Evolutionary conservation across 1,140 invertebrate genomes (phyloP).

Genomic region (Stegodyphus mimosarum): DNA sequence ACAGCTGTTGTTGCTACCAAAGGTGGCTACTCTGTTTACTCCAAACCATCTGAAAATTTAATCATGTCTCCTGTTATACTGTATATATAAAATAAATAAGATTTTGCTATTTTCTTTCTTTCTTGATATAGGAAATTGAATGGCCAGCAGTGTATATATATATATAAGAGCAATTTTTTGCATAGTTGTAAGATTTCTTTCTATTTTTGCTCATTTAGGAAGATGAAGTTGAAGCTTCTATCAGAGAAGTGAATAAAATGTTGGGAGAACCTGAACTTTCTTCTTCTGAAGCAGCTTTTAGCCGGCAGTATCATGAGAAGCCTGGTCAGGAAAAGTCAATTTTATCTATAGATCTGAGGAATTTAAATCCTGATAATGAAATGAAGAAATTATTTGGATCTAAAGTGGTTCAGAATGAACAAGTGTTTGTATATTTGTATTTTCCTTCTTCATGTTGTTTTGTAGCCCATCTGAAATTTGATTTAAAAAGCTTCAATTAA

Average conservation of each 20-base stretch:
- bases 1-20: too few species aligned
- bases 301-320: conserved; percentile 7
- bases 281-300: conserved; percentile 16
- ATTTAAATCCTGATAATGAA: conserved; percentile 87
- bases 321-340: conserved; percentile 68
- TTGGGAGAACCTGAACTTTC: conserved; percentile 72
- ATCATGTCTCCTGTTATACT: too few species aligned
- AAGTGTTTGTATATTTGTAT: conserved; percentile 68
- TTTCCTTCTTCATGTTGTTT: too few species aligned
- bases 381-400: conserved; percentile 86
- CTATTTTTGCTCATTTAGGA: conserved; percentile 66
- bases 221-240: conserved; percentile 80
- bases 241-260: conserved; percentile 79
- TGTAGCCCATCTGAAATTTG: too few species aligned
- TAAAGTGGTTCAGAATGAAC: conserved; percentile 78
- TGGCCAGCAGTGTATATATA: conserved; percentile 74
- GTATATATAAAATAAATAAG: too few species aligned
- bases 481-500: too few species aligned
- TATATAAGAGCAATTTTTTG: conserved; percentile 66
- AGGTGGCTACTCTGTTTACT: too few species aligned
- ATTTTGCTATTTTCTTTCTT: too few species aligned
- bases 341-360: conserved; percentile 77
- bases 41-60: too few species aligned
- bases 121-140: conserved; percentile 66
- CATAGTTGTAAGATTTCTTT: neutral